Conservation (phyloP, 2,113 vertebrate genomes). For the Anolis carolinensis region DNA sequence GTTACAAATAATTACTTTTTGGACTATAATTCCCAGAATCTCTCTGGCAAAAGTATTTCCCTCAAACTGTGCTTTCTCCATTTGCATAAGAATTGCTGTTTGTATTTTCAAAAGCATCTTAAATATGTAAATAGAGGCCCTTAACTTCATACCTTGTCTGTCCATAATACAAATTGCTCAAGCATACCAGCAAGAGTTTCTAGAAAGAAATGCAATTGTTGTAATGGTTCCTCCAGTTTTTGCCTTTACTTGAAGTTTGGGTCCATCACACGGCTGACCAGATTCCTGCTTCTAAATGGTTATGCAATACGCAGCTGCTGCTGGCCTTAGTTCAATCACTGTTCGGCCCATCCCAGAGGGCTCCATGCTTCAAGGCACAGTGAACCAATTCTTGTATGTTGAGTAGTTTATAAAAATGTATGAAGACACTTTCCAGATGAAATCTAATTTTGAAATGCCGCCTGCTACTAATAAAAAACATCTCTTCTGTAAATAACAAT, state of each 20-base stretch:
- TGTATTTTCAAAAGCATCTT: background rate
- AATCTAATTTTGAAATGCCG: slow-evolving; percentile 17
- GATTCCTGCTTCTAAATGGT: background rate
- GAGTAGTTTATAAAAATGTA: background rate
- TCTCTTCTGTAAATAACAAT: slow-evolving; percentile 1
- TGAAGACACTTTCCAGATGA: background rate
- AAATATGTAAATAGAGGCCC: background rate
- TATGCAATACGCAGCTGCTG: background rate
- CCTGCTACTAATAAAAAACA: slow-evolving; percentile 7
- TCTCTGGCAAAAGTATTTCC: too few species aligned
- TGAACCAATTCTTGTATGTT: slow-evolving; percentile 4
- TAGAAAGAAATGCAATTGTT: background rate
- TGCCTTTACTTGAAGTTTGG: background rate
- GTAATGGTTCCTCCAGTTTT: background rate
- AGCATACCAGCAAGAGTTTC: background rate
- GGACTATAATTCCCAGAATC: too few species aligned
- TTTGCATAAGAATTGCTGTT: background rate
- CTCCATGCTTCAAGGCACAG: background rate
- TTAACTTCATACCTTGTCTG: too few species aligned
- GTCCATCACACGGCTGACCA: background rate
- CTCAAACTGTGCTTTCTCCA: background rate
- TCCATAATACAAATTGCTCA: background rate
- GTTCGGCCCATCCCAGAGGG: background rate
- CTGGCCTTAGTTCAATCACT: background rate
- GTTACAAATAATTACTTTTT: too few species aligned